phyloP scores from a whole-genome alignment of 2,113 vertebrate genomes.

The Crotalus helleri region DNA sequence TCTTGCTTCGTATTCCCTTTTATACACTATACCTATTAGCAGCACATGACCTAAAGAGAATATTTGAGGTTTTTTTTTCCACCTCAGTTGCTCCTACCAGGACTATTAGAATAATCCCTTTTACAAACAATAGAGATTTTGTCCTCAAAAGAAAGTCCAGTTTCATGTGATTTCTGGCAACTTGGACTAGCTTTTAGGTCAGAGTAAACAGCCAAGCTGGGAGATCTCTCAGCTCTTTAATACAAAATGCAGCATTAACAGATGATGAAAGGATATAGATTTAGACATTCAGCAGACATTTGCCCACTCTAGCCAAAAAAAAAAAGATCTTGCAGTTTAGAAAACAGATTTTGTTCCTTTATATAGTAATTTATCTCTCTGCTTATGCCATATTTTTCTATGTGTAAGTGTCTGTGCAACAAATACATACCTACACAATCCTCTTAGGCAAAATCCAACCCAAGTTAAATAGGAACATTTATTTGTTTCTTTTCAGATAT shows the following conservation, averaged over 20 bases:
- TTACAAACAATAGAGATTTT: background rate
- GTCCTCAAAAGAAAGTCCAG: background rate
- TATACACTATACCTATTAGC: background rate
- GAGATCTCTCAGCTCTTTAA: background rate
- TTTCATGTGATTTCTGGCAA: background rate
- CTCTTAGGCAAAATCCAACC: background rate
- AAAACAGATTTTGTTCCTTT: background rate
- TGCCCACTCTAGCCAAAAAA: background rate
- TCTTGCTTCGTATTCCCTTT: background rate
- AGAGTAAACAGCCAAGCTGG: background rate
- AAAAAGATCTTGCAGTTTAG: background rate
- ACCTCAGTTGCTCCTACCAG: background rate
- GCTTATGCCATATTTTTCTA: background rate
- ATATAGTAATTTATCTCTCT: background rate
- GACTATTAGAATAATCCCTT: background rate
- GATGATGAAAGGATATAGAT: background rate
- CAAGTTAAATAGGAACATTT: background rate
- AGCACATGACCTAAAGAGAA: background rate
- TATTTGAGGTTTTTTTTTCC: background rate
- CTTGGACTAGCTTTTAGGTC: conserved; percentile 1
- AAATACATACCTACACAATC: background rate
- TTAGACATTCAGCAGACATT: background rate
- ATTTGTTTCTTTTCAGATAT: background rate
- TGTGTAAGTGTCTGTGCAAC: background rate
- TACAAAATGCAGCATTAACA: background rate